Conservation (phyloP, 1,140 invertebrate genomes). For the Temnothorax nylanderi region DNA sequence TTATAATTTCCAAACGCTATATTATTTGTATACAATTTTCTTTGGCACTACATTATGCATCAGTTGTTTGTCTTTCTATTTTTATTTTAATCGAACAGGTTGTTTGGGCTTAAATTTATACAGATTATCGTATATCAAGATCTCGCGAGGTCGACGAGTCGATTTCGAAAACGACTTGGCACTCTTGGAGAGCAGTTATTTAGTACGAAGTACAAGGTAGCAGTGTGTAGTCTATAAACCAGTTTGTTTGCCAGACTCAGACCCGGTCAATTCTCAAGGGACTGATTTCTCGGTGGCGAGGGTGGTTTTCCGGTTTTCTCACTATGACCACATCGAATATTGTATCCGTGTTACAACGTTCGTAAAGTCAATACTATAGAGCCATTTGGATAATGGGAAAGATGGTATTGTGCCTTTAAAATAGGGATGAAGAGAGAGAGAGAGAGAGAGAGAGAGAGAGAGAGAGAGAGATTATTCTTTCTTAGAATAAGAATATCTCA, state of each 20-base stretch:
- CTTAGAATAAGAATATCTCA: neutral
- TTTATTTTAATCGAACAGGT: constrained; percentile 66
- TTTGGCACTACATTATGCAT: neutral
- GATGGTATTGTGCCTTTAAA: neutral
- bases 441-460: too few species aligned
- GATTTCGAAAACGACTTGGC: constrained; percentile 80
- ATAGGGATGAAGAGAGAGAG: neutral
- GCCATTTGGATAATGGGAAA: constrained; percentile 32
- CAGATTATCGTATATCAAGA: constrained; percentile 92
- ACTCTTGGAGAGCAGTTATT: constrained; percentile 78
- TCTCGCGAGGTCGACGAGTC: constrained; percentile 82
- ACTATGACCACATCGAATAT: constrained; percentile 73
- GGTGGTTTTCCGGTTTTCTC: constrained; percentile 87
- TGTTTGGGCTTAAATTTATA: constrained; percentile 87
- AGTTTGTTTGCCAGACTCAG: constrained; percentile 85
- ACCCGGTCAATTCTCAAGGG: constrained; percentile 84
- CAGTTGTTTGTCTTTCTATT: neutral
- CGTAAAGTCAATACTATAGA: constrained; percentile 44
- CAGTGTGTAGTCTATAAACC: constrained; percentile 86
- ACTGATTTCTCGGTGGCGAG: constrained; percentile 86
- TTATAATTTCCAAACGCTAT: neutral
- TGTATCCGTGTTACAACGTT: constrained; percentile 34
- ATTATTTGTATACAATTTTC: neutral
- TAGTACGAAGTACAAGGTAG: constrained; percentile 90
- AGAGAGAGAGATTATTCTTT: neutral